Evolutionary conservation across 2,888 invertebrate genomes (phyloP), one percentile per base, ranked within the genome.

Genomic region (Agapostemon virescens): DNA sequence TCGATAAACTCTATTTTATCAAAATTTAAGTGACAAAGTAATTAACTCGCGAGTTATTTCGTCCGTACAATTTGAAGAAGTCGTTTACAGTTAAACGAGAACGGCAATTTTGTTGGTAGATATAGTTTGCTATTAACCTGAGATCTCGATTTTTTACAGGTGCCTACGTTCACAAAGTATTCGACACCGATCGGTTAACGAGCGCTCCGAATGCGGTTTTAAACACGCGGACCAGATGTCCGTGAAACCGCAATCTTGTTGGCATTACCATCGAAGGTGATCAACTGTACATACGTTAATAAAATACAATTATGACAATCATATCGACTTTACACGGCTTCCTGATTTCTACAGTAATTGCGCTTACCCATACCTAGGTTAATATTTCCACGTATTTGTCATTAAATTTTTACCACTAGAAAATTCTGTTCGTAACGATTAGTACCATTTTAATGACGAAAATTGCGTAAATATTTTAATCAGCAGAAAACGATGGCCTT

Each of bases 131-230:
- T n/a, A 13, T 33, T 33, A 68, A 67, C 6, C 30, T 9, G 33
- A 61, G 9, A 20, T 11, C 11, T 11, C 7, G 2, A 4, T 20
- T 9, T 33, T 33, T 20, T 61, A 61, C 11, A 3, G 9, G 9
- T 33, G 20, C 33, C 38, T 23, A 40, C 40, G 40, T 40, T 15
- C 17, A 30, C n/a, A 26, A 30, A 45, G 38, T n/a, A 45, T 63
- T 15, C 36, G 58, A n/a, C 17, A 23, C n/a, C 45, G 61, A 42
- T 45, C 61, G 9, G 17, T 38, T 33, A 45, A 52, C 30, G 26
- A 36, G 26, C 38, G 63, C 40, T 55, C 40, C 73, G 70, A 71
- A 70, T 74, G 71, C 30, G 63, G 63, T 33, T 40, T 38, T 63
- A 63, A 49, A 23, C 23, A 9, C 33, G 23, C n/a, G n/a, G 40